Conservation (phyloP, 2,888 invertebrate genomes). For the Chalcis sispes region DNA sequence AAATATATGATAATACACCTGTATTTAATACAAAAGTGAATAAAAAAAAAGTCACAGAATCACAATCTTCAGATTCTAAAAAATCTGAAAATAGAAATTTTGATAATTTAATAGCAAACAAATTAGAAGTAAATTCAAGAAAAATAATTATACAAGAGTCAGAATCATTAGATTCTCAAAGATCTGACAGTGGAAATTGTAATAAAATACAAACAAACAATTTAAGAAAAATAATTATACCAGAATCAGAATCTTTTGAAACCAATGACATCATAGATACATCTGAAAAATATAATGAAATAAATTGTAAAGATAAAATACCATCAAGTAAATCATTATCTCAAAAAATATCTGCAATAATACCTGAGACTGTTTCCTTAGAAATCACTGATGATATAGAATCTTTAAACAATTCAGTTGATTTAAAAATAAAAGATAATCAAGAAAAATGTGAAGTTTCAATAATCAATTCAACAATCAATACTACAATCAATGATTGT, state of each 20-base stretch:
- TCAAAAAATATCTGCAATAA: background rate
- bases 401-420: background rate
- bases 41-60: constrained; percentile 21
- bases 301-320: background rate
- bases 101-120: constrained; percentile 18
- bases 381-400: constrained; percentile 26
- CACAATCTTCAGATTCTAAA: constrained; percentile 10
- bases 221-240: constrained; percentile 16
- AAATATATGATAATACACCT: constrained; percentile 28
- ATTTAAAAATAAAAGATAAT: constrained; percentile 23
- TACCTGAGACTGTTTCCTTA: constrained; percentile 12
- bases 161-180: constrained; percentile 31
- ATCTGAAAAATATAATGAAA: background rate
- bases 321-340: background rate
- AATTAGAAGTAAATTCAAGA: background rate
- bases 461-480: constrained; percentile 11
- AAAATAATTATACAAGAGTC: constrained; percentile 27
- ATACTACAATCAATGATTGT: constrained; percentile 64
- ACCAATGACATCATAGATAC: constrained; percentile 14
- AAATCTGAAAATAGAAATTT: constrained; percentile 30
- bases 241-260: constrained; percentile 38
- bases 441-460: constrained; percentile 18
- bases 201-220: constrained; percentile 17
- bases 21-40: constrained; percentile 6
- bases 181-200: constrained; percentile 13